Evolutionary conservation across 2,797 vertebrate species (phyloP).

Genomic region (Anguilla anguilla): DNA sequence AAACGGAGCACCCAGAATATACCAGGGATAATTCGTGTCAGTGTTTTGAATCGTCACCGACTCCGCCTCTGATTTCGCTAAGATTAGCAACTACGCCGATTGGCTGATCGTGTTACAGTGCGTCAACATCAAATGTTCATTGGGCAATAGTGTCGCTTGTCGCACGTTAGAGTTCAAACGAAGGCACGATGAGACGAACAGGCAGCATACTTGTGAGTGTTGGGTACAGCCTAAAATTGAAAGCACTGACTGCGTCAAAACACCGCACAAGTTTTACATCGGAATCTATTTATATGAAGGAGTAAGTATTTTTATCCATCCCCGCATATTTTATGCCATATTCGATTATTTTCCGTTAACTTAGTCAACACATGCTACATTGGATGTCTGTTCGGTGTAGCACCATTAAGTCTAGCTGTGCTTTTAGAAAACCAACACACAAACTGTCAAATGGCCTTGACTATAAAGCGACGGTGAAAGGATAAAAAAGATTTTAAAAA

Average conservation of each 20-base stretch:
- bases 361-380: too few species aligned
- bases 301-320: too few species aligned
- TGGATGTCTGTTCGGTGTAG: too few species aligned
- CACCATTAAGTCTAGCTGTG: too few species aligned
- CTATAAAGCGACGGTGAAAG: too few species aligned
- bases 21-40: slow-evolving; percentile 36
- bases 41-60: slow-evolving; percentile 47
- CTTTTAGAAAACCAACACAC: too few species aligned
- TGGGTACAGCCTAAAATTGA: background rate
- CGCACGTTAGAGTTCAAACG: background rate
- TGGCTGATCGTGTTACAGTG: background rate
- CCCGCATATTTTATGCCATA: too few species aligned
- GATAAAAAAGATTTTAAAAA: too few species aligned
- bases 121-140: background rate
- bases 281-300: too few species aligned
- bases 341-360: too few species aligned
- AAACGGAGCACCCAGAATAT: slow-evolving; percentile 59
- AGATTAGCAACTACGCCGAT: background rate
- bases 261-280: background rate
- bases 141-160: slow-evolving; percentile 21
- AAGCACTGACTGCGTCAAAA: background rate
- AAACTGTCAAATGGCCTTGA: too few species aligned
- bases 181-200: background rate
- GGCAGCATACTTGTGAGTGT: background rate
- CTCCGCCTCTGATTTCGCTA: slow-evolving; percentile 44